These are phyloP conservation scores for Drosophila pegasa DNA, from an alignment of 2,888 invertebrate genomes.

Conservation along the genomic window DNA sequence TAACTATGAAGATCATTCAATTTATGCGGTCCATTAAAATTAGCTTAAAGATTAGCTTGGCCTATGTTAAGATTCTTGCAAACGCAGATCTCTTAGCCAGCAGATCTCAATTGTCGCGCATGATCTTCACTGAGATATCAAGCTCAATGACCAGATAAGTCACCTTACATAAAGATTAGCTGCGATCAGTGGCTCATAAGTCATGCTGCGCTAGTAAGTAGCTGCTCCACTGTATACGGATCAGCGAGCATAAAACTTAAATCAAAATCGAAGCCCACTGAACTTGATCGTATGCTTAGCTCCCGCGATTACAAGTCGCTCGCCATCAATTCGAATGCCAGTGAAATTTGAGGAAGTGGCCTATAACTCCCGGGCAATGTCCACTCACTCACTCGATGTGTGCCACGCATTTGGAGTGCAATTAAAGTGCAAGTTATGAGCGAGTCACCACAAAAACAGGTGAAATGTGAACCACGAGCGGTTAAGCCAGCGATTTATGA, in stretches of 20 bases:
- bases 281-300: constrained; percentile 11
- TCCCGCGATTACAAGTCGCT: constrained; percentile 15
- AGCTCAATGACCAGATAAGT: not conserved
- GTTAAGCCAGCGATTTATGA: constrained; percentile 54
- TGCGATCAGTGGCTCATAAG: constrained; percentile 20
- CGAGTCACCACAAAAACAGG: constrained; percentile 45
- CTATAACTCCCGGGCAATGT: constrained; percentile 58
- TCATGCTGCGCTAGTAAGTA: constrained; percentile 28
- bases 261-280: constrained; percentile 8
- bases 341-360: constrained; percentile 44
- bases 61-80: no score
- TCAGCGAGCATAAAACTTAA: constrained; percentile 8
- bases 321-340: constrained; percentile 11
- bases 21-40: no score
- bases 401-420: constrained; percentile 44
- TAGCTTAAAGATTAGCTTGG: not conserved
- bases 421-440: constrained; percentile 64
- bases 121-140: not conserved
- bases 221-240: constrained; percentile 14
- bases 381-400: constrained; percentile 35
- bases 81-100: no score
- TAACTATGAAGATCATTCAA: no score
- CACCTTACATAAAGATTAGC: constrained; percentile 28
- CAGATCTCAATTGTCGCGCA: not conserved
- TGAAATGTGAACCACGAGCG: constrained; percentile 59